Conservation (phyloP, 2,888 invertebrate species). For the Lasiommata megera region DNA sequence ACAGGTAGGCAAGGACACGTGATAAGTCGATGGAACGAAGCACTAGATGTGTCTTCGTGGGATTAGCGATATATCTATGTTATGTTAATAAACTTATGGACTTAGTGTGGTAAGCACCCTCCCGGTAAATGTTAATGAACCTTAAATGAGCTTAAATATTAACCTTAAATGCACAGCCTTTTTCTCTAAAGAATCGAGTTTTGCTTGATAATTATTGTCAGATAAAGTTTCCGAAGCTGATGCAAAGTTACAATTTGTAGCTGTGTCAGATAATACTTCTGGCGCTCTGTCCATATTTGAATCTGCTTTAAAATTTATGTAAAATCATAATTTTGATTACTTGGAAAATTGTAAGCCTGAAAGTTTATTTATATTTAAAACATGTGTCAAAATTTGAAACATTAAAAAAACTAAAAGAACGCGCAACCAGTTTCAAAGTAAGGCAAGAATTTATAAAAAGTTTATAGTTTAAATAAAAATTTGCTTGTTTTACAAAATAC, state of each 20-base stretch:
- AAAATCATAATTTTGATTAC: slow-evolving; percentile 37
- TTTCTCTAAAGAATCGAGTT: slow-evolving; percentile 69
- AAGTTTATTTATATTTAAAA: slow-evolving; percentile 18
- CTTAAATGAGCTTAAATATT: neutral
- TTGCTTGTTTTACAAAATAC: too few species aligned
- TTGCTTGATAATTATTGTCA: slow-evolving; percentile 61
- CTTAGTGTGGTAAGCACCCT: too few species aligned
- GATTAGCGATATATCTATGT: too few species aligned
- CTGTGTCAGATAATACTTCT: slow-evolving; percentile 64
- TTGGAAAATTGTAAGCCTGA: slow-evolving; percentile 17
- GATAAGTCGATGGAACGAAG: too few species aligned
- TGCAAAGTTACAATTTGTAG: slow-evolving; percentile 60
- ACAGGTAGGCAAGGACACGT: too few species aligned
- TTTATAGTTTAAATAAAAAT: too few species aligned
- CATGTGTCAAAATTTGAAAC: slow-evolving; percentile 30
- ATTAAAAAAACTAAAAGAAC: slow-evolving; percentile 23
- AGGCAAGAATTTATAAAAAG: neutral
- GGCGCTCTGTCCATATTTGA: slow-evolving; percentile 69
- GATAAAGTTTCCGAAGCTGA: slow-evolving; percentile 61
- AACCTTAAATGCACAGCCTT: slow-evolving; percentile 74
- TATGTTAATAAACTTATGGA: too few species aligned
- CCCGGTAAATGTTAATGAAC: too few species aligned
- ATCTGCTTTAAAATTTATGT: slow-evolving; percentile 43
- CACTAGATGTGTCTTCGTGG: too few species aligned
- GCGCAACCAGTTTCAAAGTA: slow-evolving; percentile 19